Conservation (phyloP, 2,888 invertebrate species). For the Eristalis tenax region DNA sequence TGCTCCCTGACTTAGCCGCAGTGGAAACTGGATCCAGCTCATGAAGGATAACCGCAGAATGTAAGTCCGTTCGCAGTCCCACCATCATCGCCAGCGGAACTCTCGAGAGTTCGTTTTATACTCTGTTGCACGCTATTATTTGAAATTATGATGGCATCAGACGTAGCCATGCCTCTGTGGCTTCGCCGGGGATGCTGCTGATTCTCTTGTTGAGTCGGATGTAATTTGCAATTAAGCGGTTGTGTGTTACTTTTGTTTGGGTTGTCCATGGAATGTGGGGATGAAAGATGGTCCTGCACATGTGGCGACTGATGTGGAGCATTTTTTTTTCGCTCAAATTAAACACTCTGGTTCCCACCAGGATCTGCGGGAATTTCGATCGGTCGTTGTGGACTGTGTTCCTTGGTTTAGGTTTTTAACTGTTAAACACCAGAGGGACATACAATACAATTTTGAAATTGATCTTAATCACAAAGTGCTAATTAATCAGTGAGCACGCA, state of each 20-base stretch:
- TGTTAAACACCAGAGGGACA: no score
- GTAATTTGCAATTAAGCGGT: slow-evolving; percentile 19
- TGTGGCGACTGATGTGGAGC: not conserved
- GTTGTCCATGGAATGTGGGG: not conserved
- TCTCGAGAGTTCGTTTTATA: slow-evolving; percentile 35
- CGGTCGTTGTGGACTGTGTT: no score
- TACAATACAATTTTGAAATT: no score
- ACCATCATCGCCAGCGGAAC: not conserved
- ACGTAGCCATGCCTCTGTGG: not conserved
- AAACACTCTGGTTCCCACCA: no score
- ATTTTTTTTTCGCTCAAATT: not conserved
- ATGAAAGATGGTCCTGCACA: not conserved
- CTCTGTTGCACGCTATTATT: slow-evolving; percentile 43
- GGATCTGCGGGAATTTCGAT: no score
- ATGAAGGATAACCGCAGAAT: slow-evolving; percentile 62
- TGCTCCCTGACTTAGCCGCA: slow-evolving; percentile 21
- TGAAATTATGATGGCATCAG: not conserved
- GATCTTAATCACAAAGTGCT: no score
- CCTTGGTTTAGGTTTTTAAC: no score
- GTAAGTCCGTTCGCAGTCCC: slow-evolving; percentile 46
- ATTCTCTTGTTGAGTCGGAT: not conserved
- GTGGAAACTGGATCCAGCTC: slow-evolving; percentile 12
- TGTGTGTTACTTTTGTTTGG: not conserved
- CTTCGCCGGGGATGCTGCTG: not conserved
- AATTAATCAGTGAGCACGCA: no score